Conservation (phyloP, 37 sponge, comb jelly and placozoan species). For the Beroe ovata region DNA sequence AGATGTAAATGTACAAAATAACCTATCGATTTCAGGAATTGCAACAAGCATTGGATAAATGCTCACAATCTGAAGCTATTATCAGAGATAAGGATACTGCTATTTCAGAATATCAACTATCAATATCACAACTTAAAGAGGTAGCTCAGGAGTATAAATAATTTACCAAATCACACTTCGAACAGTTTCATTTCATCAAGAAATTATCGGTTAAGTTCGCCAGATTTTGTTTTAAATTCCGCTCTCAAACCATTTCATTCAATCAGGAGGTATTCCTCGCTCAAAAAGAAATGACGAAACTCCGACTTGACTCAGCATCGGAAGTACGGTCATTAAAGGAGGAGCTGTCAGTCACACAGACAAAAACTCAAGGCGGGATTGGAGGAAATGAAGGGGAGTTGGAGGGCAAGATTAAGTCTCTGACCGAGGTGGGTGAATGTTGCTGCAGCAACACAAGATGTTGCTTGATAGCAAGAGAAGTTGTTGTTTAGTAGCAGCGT, state of each 20-base stretch:
- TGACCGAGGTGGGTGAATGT: constrained; percentile 15
- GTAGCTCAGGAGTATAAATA: neutral
- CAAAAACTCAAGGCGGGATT: neutral
- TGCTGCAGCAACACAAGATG: no score
- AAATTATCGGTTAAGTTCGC: no score
- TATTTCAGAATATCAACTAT: neutral
- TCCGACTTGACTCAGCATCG: neutral
- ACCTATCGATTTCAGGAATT: constrained; percentile 2
- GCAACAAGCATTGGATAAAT: constrained; percentile 28
- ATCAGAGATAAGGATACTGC: neutral
- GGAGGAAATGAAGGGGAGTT: neutral
- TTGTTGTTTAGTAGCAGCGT: no score
- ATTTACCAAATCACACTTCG: no score
- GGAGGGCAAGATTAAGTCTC: constrained; percentile 45
- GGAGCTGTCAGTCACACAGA: neutral
- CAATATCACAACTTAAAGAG: neutral
- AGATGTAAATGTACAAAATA: no score
- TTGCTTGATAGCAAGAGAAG: no score
- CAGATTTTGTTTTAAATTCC: no score
- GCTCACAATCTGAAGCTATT: neutral
- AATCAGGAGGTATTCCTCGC: neutral
- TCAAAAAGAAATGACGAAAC: neutral
- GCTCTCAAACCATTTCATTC: no score
- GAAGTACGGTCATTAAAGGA: neutral
- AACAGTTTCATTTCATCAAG: no score